phyloP scores from a whole-genome alignment of 2,888 invertebrate genomes.

The Cremastinae sp. region DNA sequence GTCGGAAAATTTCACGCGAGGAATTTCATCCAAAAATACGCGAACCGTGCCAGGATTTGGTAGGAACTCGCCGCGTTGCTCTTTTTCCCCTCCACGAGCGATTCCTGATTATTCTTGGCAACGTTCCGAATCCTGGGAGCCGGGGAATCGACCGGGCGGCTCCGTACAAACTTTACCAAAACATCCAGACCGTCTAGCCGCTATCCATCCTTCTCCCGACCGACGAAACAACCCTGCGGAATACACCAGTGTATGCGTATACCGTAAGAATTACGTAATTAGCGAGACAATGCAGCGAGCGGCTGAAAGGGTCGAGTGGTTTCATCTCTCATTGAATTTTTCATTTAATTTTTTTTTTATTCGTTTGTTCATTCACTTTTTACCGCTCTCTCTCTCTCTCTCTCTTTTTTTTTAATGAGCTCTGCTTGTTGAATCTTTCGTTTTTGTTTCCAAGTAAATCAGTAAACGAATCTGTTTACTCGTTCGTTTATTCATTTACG shows the following conservation, averaged over 20 bases:
- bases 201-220: slow-evolving; percentile 33
- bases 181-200: slow-evolving; percentile 48
- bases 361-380: neutral
- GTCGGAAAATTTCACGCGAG: neutral
- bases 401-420: neutral
- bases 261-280: slow-evolving; percentile 40
- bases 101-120: slow-evolving; percentile 60
- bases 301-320: slow-evolving; percentile 15
- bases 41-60: slow-evolving; percentile 29
- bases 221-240: slow-evolving; percentile 32
- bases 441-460: no score
- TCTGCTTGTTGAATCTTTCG: neutral
- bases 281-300: slow-evolving; percentile 41
- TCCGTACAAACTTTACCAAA: slow-evolving; percentile 37
- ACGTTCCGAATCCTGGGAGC: slow-evolving; percentile 55
- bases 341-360: slow-evolving; percentile 19
- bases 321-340: neutral
- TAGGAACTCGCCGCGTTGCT: slow-evolving; percentile 19
- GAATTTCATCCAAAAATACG: slow-evolving; percentile 26
- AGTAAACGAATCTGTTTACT: no score
- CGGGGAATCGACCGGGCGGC: slow-evolving; percentile 47
- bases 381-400: neutral
- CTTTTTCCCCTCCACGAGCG: neutral
- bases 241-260: slow-evolving; percentile 2
- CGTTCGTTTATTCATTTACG: no score